Evolutionary conservation across 2,797 vertebrate species (phyloP), one percentile per base, ranked within the genome.

Genomic region (Danio tinwini): DNA sequence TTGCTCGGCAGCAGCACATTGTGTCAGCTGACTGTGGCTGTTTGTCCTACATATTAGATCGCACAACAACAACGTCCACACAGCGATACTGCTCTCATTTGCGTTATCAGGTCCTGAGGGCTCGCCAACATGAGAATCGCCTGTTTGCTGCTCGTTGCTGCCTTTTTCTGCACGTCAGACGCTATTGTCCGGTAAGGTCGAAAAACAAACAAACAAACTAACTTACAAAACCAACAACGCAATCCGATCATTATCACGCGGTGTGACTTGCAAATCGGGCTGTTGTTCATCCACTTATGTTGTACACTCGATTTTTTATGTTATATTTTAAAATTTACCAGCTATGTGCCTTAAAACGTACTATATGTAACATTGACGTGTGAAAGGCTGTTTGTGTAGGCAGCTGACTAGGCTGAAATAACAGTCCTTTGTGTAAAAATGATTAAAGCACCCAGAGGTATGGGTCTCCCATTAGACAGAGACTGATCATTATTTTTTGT

Each of bases 131-230:
- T 89, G 87, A 85, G 80, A 80, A 4, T 82, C 64, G 16, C 53
- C 1, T 78, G 81, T 7, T 17, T 93, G 78, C 42, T 83, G 4
- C 73, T 91, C 5, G 45, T 93, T 11, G 87, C 88, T 62, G 89
- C 84, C 1, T 72, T 90, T 2, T 80, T 83, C 0, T 84, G 93
- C 70, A 87, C 81, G 7, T 75, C 55, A 67, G 85, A 94, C 42
- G 92, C 90, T 0, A 74, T 95, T 7, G 74, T 94, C 13, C 86
- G 94, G 94, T 95, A 86, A 93, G 92, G 16, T 9, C 13, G 6
- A 67, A n/a, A n/a, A n/a, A 12, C 9, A 39, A 42, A 59, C 17
- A 50, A 13, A 75, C 47, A 63, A 52, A 42, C 5, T 11, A 13
- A 11, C 11, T 12, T 13, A 42, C 40, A 37, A 44, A 2, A 6